phyloP scores from a whole-genome alignment of 37 sponge, comb jelly and placozoan species.

The Amphimedon queenslandica region DNA sequence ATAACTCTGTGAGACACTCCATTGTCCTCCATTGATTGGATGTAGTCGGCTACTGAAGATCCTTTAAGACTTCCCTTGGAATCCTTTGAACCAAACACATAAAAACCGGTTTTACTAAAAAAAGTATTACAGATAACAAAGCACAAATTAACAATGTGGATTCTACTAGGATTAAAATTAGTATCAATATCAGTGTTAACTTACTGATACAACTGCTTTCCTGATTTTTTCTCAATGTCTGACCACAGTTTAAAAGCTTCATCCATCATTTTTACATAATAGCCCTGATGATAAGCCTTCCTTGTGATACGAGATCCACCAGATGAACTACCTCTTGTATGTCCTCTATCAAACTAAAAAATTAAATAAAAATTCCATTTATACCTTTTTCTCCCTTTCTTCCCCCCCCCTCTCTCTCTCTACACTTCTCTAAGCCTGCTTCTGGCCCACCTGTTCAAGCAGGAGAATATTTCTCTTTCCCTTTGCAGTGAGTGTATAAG shows the following conservation, averaged over 20 bases:
- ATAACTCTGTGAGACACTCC: constrained; percentile 5
- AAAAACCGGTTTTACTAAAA: constrained; percentile 52
- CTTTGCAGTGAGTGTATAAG: not conserved
- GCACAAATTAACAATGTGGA: too few species aligned
- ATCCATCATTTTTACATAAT: constrained; percentile 72
- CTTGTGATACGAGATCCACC: constrained; percentile 73
- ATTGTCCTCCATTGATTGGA: not conserved
- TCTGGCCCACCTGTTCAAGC: not conserved
- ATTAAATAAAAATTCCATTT: not conserved
- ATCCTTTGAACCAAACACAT: constrained; percentile 49
- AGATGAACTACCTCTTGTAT: constrained; percentile 87
- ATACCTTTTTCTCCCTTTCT: too few species aligned
- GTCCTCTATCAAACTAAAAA: constrained; percentile 61
- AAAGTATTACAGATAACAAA: too few species aligned
- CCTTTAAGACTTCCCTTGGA: too few species aligned
- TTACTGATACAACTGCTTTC: constrained; percentile 53
- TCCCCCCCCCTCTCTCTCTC: too few species aligned
- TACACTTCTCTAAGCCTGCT: too few species aligned
- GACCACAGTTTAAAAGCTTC: constrained; percentile 69
- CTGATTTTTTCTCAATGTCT: constrained; percentile 55
- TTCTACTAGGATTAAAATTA: not conserved
- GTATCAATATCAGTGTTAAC: not conserved
- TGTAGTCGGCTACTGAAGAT: not conserved
- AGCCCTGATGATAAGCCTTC: constrained; percentile 32
- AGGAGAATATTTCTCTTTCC: not conserved